Evolutionary conservation across 2,797 vertebrate genomes (phyloP), one percentile per base, ranked within the genome.

Genomic region (Otolemur crassicaudatus): DNA sequence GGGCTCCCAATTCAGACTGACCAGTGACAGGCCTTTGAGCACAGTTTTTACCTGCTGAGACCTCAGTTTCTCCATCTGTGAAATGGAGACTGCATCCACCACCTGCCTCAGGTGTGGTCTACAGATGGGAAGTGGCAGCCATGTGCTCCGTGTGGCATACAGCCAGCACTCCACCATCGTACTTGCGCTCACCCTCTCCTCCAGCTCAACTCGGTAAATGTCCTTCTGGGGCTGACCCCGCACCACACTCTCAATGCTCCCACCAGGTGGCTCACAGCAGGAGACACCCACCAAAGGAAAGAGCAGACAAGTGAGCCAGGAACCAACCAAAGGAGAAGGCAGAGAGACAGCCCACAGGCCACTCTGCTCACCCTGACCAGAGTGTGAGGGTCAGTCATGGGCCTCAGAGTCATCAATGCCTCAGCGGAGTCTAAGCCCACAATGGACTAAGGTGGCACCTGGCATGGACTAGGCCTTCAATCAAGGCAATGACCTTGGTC

Each of bases 61-160:
- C 72, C 79, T 92, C 72, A 20, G 79, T 92, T 63, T 89, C 72
- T n/a, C 56, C 17, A 10, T 13, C 29, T 14, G 34, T 19, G 70
- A 88, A 61, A 10, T 19, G 61, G 72, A 53, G 27, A 65, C 2
- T 2, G 11, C 29, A 31, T 6, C 27, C 4, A 13, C 0, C 2
- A 37, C 69, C 49, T 31, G 13, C n/a, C 61, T 67, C 29, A 3
- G 17, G 43, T 2, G 1, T 4, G 20, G 34, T 19, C 37, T 14
- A 34, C 63, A 63, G 63, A 29, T 31, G 9, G 43, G 40, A 27
- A 29, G 43, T 13, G 13, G 43, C 16, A 31, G 27, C 7, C 27
- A 49, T 14, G 25, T 16, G 43, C 43, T 40, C 5, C 17, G 5
- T 7, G 16, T 2, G 8, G 29, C 2, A 2, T 2, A 13, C 3